A percentile compares a stretch with the other conserved stretches of the same genome.
phyloP scores from a whole-genome alignment of 2,113 vertebrate genomes.

The Geococcyx californianus region DNA sequence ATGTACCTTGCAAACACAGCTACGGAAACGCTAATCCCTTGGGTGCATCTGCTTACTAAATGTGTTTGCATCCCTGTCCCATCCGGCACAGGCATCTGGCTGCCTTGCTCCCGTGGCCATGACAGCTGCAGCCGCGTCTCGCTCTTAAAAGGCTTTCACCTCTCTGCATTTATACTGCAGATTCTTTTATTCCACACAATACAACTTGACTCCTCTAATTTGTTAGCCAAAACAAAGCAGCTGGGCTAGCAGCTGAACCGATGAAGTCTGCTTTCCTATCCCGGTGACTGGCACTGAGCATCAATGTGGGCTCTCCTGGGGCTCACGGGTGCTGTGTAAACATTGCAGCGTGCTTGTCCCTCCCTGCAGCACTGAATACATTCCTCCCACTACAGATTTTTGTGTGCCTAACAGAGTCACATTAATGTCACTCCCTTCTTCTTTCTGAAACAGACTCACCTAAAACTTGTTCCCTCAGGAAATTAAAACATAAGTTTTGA shows the following conservation, averaged over 20 bases:
- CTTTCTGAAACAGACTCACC: background rate
- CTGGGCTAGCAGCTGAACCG: background rate
- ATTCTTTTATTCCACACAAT: background rate
- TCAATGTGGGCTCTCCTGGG: background rate
- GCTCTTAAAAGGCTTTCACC: background rate
- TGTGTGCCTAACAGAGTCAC: background rate
- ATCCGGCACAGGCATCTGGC: background rate
- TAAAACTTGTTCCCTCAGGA: background rate
- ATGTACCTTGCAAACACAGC: background rate
- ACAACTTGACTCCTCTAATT: background rate
- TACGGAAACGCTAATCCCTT: slow-evolving; percentile 15
- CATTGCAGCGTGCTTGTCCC: background rate
- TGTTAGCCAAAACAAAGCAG: background rate
- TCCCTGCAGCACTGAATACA: background rate
- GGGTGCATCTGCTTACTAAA: background rate
- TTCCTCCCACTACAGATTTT: background rate
- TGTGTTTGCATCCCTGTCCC: background rate
- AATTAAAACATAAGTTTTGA: background rate
- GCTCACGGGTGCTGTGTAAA: background rate
- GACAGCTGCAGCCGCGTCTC: background rate
- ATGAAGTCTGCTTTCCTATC: background rate
- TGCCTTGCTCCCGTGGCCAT: fast-evolving
- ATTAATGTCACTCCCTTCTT: background rate
- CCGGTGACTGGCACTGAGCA: background rate
- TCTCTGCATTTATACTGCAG: background rate